phyloP scores from a whole-genome alignment of 2,888 invertebrate species.

The Tetragonula carbonaria region DNA sequence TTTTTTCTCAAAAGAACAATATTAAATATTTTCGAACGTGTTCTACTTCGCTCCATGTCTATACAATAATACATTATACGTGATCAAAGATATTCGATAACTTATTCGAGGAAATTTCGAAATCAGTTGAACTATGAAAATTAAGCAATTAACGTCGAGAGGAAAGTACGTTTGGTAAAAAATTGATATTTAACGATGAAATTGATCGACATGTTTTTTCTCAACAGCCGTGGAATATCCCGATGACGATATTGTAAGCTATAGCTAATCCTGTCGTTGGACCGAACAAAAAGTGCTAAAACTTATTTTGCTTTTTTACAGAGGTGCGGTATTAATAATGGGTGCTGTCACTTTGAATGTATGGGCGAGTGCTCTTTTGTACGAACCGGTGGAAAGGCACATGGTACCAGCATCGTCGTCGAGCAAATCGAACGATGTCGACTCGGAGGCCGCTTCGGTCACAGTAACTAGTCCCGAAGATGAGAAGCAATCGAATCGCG shows the following conservation, averaged over 20 bases:
- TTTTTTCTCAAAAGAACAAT: background rate
- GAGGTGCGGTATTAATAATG: slow-evolving; percentile 92
- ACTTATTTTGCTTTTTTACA: slow-evolving; percentile 81
- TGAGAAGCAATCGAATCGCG: slow-evolving; percentile 72
- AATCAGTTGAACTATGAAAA: background rate
- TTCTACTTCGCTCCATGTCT: slow-evolving; percentile 24
- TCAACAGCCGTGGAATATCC: slow-evolving; percentile 54
- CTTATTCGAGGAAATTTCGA: background rate
- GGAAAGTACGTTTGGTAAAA: background rate
- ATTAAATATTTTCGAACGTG: slow-evolving; percentile 24
- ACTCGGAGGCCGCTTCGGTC: slow-evolving; percentile 79
- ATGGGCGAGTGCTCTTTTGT: slow-evolving; percentile 93
- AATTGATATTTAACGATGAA: slow-evolving; percentile 1
- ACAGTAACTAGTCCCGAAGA: slow-evolving; percentile 76
- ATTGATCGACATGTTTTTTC: slow-evolving; percentile 19
- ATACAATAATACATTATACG: slow-evolving; percentile 10
- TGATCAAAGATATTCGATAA: background rate
- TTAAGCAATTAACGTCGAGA: background rate
- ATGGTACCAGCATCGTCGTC: slow-evolving; percentile 86
- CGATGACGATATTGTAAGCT: slow-evolving; percentile 57
- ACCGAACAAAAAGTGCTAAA: slow-evolving; percentile 42
- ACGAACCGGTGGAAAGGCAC: slow-evolving; percentile 93
- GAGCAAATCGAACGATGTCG: slow-evolving; percentile 80
- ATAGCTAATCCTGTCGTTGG: slow-evolving; percentile 13
- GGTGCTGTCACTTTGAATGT: slow-evolving; percentile 93